Evolutionary conservation across 2,797 vertebrate species (phyloP).

Genomic region (Tauraco hartlaubi): DNA sequence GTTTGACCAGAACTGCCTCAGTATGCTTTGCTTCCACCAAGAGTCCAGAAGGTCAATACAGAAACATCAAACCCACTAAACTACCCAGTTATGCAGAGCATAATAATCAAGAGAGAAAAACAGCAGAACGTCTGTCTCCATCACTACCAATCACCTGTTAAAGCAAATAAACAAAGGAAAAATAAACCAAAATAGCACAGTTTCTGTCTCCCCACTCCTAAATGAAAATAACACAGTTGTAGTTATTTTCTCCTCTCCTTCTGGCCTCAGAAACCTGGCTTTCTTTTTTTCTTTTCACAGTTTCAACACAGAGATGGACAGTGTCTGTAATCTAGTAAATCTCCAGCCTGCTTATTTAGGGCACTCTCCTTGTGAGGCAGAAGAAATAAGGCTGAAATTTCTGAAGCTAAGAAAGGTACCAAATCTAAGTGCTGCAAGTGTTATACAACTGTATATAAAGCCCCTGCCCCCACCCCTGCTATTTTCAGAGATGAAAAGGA

Average conservation of each 20-base stretch:
- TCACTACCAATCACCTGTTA: not conserved
- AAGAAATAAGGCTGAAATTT: not conserved
- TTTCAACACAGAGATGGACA: not conserved
- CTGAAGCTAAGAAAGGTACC: not conserved
- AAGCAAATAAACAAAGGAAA: not conserved
- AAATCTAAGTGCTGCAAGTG: not conserved
- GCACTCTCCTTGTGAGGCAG: not conserved
- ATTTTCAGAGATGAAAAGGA: not conserved
- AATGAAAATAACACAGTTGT: not conserved
- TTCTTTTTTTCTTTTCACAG: not conserved
- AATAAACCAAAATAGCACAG: not conserved
- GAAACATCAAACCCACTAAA: not conserved
- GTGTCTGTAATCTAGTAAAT: not conserved
- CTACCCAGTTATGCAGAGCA: not conserved
- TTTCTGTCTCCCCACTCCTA: not conserved
- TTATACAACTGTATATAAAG: not conserved
- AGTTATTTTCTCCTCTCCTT: not conserved
- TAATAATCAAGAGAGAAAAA: not conserved
- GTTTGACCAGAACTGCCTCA: not conserved
- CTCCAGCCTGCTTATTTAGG: not conserved
- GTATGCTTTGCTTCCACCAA: not conserved
- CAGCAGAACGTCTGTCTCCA: not conserved
- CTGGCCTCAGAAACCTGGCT: not conserved
- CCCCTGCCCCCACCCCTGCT: fast-evolving
- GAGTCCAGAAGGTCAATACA: not conserved